Base-by-base conservation (phyloP, 2,888 invertebrate species). In the Flexamia atlantica region DNA sequence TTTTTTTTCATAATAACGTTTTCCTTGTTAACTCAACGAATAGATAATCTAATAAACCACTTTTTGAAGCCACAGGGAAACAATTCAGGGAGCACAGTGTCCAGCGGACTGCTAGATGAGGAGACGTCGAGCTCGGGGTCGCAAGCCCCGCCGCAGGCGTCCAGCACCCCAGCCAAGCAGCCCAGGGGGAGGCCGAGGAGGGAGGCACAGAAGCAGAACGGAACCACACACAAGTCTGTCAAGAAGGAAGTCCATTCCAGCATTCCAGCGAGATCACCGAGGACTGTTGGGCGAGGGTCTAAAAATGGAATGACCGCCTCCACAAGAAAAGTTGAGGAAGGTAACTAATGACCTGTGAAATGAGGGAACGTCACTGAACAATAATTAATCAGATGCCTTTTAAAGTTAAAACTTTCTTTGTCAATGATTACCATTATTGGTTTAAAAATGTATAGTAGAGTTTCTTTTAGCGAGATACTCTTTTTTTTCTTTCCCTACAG, bases 81-180 rank as follows among this genome's bases (percentile, higher is more conserved):
- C 23, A 53, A 53, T 23, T 53, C 70, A 40, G 23, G 40, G 3
- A 28, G 28, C 50, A n/a, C 46, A 23, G 28, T n/a, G 28, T 76
- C 76, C 50, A 76, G 76, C 36, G 76, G 50, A 1, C 42, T 14
- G 10, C 17, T 76, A 14, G 76, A 76, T 7, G 76, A 76, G 9
- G 76, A 76, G 28, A 76, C 50, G 0, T 76, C 76, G 5, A 76
- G 76, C n/a, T 76, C 76, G 3, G 70, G 70, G 23, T 32, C 70
- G 1, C 42, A 50, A 3, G 5, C 72, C 14, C 25, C 36, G 4
- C 76, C 76, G 2, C 76, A 76, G 50, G 76, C 76, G 2, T n/a
- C 76, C 28, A 76, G 76, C n/a, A 76, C 76, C 17, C 76, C 76
- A 9, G 36, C 76, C 76, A 42, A 17, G 28, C 14, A 1, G 10